Percentiles rank a stretch among this genome's conserved stretches.
phyloP scores from a whole-genome alignment of 2,888 invertebrate genomes.

The Alcis repandata region DNA sequence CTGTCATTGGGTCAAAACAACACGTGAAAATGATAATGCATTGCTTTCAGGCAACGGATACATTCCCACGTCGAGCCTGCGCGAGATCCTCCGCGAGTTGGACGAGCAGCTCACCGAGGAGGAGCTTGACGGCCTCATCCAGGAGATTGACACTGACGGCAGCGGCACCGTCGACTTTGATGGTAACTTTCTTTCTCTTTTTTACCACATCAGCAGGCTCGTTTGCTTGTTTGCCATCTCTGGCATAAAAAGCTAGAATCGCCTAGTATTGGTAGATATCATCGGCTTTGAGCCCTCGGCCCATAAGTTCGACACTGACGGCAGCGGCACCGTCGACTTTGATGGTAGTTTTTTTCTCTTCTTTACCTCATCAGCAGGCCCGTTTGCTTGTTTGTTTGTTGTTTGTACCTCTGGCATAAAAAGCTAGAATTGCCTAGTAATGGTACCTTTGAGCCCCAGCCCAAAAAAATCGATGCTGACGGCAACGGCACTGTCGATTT shows the following conservation, averaged over 20 bases:
- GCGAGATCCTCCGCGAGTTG: conserved; percentile 97
- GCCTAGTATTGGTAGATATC: too few species aligned
- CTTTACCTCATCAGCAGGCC: too few species aligned
- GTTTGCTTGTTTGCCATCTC: too few species aligned
- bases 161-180: conserved; percentile 99
- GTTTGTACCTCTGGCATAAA: too few species aligned
- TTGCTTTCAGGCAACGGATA: conserved; percentile 91
- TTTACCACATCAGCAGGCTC: too few species aligned
- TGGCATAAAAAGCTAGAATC: too few species aligned
- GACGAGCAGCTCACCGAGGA: conserved; percentile 98
- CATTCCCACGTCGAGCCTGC: conserved; percentile 96
- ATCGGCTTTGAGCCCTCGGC: too few species aligned
- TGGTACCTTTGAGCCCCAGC: too few species aligned
- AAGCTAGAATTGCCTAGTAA: too few species aligned
- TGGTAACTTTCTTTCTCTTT: background rate
- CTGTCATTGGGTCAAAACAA: background rate
- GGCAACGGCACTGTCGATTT: conserved; percentile 99
- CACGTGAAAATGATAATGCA: background rate
- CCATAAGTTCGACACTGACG: conserved; percentile 99
- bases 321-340: conserved; percentile 99
- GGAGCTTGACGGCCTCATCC: conserved; percentile 98
- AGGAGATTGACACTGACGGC: conserved; percentile 99
- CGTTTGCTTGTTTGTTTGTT: too few species aligned
- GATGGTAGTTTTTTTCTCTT: conserved; percentile 79
- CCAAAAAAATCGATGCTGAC: conserved; percentile 98